Evolutionary conservation across 2,888 invertebrate species (phyloP).

Genomic region (Osedax fenrisi): DNA sequence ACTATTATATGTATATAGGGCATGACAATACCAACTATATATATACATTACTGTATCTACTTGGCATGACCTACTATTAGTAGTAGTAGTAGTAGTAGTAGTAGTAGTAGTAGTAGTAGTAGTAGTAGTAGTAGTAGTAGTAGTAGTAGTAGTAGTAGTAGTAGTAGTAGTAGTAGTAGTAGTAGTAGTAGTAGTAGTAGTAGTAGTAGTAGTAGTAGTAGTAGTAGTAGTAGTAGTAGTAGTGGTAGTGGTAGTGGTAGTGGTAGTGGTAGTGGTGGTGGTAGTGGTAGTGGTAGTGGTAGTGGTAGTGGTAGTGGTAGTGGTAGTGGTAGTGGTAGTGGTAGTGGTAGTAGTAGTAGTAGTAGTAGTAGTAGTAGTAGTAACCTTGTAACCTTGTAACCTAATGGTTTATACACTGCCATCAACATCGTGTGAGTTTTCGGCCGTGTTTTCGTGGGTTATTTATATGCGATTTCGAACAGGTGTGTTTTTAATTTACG

Average conservation of each 20-base stretch:
- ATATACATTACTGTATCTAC: no score
- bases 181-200: constrained; percentile 31
- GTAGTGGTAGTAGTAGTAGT: constrained; percentile 9
- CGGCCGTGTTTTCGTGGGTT: no score
- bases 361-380: neutral
- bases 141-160: constrained; percentile 29
- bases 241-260: constrained; percentile 28
- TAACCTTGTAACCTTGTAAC: no score
- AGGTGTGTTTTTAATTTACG: no score
- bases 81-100: constrained; percentile 29
- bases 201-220: constrained; percentile 32
- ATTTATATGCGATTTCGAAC: no score
- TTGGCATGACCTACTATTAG: no score
- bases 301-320: constrained; percentile 26
- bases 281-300: constrained; percentile 29
- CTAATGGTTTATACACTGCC: no score
- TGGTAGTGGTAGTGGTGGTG: constrained; percentile 24
- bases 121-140: constrained; percentile 31
- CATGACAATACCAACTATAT: no score
- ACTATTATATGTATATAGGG: no score
- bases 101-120: constrained; percentile 17
- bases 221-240: constrained; percentile 30
- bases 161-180: constrained; percentile 29
- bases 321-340: constrained; percentile 8
- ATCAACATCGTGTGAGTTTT: no score